phyloP scores from a whole-genome alignment of 2,888 invertebrate genomes.

The Hydroisotoma schaefferi region DNA sequence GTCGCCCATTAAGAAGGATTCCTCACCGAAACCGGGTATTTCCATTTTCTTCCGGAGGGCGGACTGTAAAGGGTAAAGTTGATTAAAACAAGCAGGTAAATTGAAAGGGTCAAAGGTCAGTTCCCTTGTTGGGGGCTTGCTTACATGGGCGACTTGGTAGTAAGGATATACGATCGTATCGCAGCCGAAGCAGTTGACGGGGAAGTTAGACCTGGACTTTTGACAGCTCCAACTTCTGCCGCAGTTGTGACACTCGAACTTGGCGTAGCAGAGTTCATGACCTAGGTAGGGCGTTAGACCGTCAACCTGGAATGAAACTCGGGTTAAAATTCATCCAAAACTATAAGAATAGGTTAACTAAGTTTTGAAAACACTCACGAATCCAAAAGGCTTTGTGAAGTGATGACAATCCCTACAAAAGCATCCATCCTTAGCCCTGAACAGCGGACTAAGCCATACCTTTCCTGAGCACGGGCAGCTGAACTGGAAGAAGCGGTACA shows the following conservation, averaged over 20 bases:
- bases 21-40: no score
- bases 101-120: not conserved
- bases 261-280: constrained; percentile 31
- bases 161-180: constrained; percentile 31
- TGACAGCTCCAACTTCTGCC: constrained; percentile 24
- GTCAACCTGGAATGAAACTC: constrained; percentile 16
- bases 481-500: no score
- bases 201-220: constrained; percentile 31
- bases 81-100: no score
- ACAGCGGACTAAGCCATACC: no score
- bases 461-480: no score
- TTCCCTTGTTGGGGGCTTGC: no score
- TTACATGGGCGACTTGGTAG: constrained; percentile 34
- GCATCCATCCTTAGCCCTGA: constrained; percentile 23
- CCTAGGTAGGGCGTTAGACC: constrained; percentile 32
- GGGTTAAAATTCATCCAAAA: no score
- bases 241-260: constrained; percentile 29
- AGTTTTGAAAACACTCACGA: constrained; percentile 14
- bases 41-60: no score
- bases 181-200: constrained; percentile 31
- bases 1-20: no score
- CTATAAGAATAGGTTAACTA: no score
- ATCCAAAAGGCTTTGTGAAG: constrained; percentile 26
- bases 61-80: no score
- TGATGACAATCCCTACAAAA: constrained; percentile 35